Conservation (phyloP, 1,140 invertebrate species). For the Charaxes varanes region DNA sequence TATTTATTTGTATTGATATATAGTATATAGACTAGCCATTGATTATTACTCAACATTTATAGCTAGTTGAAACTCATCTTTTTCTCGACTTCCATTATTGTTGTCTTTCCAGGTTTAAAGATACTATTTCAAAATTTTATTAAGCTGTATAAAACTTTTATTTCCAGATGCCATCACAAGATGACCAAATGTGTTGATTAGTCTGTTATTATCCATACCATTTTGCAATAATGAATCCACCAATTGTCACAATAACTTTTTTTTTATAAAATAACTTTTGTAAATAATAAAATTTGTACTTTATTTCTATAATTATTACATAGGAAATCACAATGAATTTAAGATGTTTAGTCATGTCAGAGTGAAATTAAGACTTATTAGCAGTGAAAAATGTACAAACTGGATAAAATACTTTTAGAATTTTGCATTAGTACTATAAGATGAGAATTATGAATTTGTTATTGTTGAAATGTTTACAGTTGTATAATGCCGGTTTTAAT, state of each 20-base stretch:
- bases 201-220: too few relatives aligned
- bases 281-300: neutral
- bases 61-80: too few relatives aligned
- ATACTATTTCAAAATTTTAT: too few relatives aligned
- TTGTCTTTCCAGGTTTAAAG: too few relatives aligned
- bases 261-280: slow-evolving; percentile 2
- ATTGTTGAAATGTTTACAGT: slow-evolving; percentile 46
- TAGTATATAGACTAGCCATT: too few relatives aligned
- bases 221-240: slow-evolving; percentile 7
- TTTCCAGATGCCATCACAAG: slow-evolving; percentile 54
- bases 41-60: too few relatives aligned
- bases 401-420: slow-evolving; percentile 21
- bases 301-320: slow-evolving; percentile 1
- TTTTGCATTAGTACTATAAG: slow-evolving; percentile 12
- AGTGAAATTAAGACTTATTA: slow-evolving; percentile 26
- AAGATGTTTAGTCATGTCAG: neutral
- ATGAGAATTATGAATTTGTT: slow-evolving; percentile 39
- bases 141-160: too few relatives aligned
- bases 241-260: slow-evolving; percentile 7
- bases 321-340: slow-evolving; percentile 4
- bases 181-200: slow-evolving; percentile 67
- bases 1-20: too few relatives aligned
- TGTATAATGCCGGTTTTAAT: slow-evolving; percentile 30
- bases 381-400: slow-evolving; percentile 41
- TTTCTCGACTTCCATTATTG: too few relatives aligned